Conservation (phyloP, 1,140 invertebrate species). For the Eufriesea mexicana region DNA sequence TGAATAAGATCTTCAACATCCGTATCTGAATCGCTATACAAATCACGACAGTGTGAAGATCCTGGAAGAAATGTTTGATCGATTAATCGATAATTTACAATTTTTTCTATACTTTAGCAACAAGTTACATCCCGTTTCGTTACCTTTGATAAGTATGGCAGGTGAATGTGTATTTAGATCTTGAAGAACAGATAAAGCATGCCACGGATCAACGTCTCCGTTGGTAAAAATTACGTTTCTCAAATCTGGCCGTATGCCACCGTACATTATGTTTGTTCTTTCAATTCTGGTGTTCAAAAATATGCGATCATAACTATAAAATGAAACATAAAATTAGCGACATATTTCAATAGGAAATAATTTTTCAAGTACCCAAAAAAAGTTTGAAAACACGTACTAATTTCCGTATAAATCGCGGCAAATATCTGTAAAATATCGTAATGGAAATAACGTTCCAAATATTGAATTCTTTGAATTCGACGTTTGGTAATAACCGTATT, state of each 20-base stretch:
- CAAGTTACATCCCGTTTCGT: background rate
- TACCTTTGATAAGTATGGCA: slow-evolving; percentile 82
- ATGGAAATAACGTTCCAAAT: slow-evolving; percentile 85
- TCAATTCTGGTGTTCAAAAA: slow-evolving; percentile 81
- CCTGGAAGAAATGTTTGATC: slow-evolving; percentile 76
- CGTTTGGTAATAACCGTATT: slow-evolving; percentile 92
- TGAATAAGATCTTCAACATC: slow-evolving; percentile 84
- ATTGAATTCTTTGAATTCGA: slow-evolving; percentile 85
- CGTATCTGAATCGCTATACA: slow-evolving; percentile 82
- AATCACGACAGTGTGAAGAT: slow-evolving; percentile 89
- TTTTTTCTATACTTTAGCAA: background rate
- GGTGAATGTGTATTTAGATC: slow-evolving; percentile 82
- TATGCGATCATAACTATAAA: slow-evolving; percentile 80
- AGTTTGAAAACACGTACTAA: slow-evolving; percentile 73
- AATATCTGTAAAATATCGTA: slow-evolving; percentile 85
- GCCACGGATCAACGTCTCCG: slow-evolving; percentile 86
- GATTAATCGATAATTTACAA: too few species aligned
- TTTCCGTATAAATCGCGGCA: slow-evolving; percentile 87
- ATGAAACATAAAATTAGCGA: background rate
- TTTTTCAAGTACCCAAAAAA: background rate
- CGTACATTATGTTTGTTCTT: slow-evolving; percentile 85
- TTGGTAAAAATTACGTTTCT: slow-evolving; percentile 86
- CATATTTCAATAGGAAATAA: too few species aligned
- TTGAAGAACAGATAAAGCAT: slow-evolving; percentile 84
- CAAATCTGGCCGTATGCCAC: slow-evolving; percentile 83